Evolutionary conservation across 2,888 invertebrate genomes (phyloP).

Genomic region (Lasioglossum morio): DNA sequence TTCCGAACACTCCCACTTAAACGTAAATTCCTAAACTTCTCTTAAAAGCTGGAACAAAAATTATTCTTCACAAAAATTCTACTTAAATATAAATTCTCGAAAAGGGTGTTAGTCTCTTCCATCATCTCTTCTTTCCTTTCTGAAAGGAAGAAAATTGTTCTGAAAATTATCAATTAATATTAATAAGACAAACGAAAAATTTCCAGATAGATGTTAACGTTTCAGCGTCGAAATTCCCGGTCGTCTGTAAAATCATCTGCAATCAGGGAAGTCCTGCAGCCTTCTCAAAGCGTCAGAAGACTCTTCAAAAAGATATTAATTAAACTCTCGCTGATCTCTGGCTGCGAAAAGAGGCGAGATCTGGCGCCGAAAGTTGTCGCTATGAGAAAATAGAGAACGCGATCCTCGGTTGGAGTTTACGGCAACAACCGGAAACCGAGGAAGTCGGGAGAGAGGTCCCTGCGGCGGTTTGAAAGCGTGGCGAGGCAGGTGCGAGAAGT

Average conservation of each 20-base stretch:
- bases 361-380: background rate
- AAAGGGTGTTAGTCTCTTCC: background rate
- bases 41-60: background rate
- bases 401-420: conserved; percentile 35
- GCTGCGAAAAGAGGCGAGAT: background rate
- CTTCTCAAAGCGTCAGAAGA: background rate
- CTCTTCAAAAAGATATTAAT: background rate
- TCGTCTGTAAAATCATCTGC: background rate
- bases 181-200: background rate
- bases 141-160: background rate
- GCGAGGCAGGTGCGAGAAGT: conserved; percentile 60
- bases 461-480: conserved; percentile 47
- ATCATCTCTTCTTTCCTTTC: background rate
- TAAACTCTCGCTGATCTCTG: background rate
- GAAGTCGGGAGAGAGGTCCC: conserved; percentile 41
- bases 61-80: background rate
- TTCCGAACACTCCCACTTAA: background rate
- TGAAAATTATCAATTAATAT: background rate
- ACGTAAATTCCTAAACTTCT: background rate
- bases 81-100: background rate
- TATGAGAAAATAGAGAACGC: background rate
- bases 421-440: conserved; percentile 52
- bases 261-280: background rate
- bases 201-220: background rate
- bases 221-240: background rate